These are phyloP conservation scores for Lepidurus apus DNA, from an alignment of 1,140 invertebrate genomes.

Conservation along the genomic window DNA sequence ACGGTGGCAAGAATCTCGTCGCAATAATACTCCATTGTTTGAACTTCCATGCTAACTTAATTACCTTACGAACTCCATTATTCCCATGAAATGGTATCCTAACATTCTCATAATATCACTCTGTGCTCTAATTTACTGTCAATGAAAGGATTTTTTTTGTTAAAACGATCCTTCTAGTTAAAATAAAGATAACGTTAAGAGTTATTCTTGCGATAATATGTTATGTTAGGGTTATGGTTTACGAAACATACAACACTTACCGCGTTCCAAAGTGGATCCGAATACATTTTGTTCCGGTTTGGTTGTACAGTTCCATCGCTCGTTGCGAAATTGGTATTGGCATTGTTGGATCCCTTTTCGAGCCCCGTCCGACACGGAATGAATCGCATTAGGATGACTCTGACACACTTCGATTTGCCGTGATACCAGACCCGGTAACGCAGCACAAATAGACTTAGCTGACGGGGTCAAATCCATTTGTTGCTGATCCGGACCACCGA, in stretches of 20 bases:
- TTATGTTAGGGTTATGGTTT: neutral
- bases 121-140: too few relatives aligned
- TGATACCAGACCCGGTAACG: slow-evolving; percentile 45
- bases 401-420: slow-evolving; percentile 50
- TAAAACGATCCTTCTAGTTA: too few relatives aligned
- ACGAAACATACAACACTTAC: slow-evolving; percentile 38
- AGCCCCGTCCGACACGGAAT: slow-evolving; percentile 50
- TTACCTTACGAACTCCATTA: too few relatives aligned
- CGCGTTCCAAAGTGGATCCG: slow-evolving; percentile 47
- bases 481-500: slow-evolving; percentile 32
- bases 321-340: slow-evolving; percentile 53
- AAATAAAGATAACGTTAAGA: too few relatives aligned
- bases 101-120: too few relatives aligned
- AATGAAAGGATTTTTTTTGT: too few relatives aligned
- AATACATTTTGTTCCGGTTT: slow-evolving; percentile 47
- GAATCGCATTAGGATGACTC: slow-evolving; percentile 50
- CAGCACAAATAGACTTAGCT: slow-evolving; percentile 39
- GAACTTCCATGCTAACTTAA: too few relatives aligned
- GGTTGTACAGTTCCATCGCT: slow-evolving; percentile 56
- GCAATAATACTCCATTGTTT: too few relatives aligned
- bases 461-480: slow-evolving; percentile 35
- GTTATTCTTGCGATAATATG: too few relatives aligned
- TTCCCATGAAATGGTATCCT: too few relatives aligned
- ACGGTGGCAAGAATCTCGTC: too few relatives aligned
- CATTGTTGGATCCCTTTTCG: slow-evolving; percentile 52